These are phyloP conservation scores for Danio kyathit DNA, from an alignment of 2,797 vertebrate genomes.

Conservation along the genomic window DNA sequence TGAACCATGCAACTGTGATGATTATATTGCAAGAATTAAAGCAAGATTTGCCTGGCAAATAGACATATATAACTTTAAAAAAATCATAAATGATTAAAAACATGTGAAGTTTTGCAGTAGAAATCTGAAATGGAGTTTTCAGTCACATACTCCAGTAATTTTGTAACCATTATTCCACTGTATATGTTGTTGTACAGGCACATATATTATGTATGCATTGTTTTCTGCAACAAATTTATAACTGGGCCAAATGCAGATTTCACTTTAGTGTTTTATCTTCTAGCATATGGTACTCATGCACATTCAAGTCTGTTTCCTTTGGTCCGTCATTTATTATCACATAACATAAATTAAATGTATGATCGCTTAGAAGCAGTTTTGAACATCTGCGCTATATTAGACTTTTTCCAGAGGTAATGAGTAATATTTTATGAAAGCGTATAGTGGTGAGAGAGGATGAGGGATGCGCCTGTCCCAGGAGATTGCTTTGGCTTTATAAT, in stretches of 20 bases:
- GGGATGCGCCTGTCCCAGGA: neutral
- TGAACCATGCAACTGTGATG: neutral
- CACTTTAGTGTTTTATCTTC: neutral
- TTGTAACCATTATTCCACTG: too few relatives aligned
- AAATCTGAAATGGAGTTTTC: too few relatives aligned
- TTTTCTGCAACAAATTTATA: neutral
- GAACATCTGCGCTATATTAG: slow-evolving; percentile 2
- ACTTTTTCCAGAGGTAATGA: neutral
- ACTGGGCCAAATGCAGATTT: neutral
- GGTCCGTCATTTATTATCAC: neutral
- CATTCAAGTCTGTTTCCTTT: neutral
- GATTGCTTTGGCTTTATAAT: neutral
- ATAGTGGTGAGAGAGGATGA: neutral
- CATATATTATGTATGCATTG: neutral
- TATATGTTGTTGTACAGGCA: neutral
- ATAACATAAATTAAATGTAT: neutral
- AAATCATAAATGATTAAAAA: too few relatives aligned
- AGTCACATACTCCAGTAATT: too few relatives aligned
- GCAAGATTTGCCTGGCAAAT: neutral
- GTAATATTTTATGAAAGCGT: neutral
- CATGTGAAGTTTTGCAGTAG: too few relatives aligned
- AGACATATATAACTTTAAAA: too few relatives aligned
- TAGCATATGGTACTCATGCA: neutral
- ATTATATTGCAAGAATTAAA: neutral
- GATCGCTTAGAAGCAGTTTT: neutral